Conservation (phyloP, 37 sponge, comb jelly and placozoan genomes). For the Halichondria panicea region DNA sequence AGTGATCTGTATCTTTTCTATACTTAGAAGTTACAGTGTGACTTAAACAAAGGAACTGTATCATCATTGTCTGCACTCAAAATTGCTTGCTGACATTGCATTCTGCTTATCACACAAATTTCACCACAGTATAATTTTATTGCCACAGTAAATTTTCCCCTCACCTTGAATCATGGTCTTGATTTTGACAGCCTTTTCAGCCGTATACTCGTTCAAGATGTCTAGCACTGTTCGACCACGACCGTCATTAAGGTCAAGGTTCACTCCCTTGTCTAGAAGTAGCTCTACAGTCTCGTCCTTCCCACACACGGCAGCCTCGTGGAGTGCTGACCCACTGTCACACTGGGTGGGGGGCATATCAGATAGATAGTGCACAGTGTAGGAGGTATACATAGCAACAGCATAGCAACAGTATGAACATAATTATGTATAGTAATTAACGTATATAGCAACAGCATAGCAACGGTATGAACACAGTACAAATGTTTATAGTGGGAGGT, state of each 20-base stretch:
- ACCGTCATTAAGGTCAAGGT: constrained; percentile 39
- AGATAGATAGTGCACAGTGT: background rate
- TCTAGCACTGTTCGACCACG: constrained; percentile 55
- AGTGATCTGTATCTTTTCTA: no score
- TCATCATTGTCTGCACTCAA: no score
- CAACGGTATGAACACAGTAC: background rate
- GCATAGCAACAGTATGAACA: background rate
- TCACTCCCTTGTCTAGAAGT: constrained; percentile 59
- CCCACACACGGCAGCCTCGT: constrained; percentile 79
- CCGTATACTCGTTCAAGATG: constrained; percentile 36
- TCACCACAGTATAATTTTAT: no score
- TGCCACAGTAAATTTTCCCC: no score
- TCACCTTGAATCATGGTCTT: constrained; percentile 31
- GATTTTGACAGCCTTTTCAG: constrained; percentile 27
- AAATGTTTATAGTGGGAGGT: background rate
- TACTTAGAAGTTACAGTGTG: no score
- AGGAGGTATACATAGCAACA: background rate
- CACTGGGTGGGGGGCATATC: constrained; percentile 40
- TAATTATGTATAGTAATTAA: background rate
- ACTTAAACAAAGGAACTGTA: no score
- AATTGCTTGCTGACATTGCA: no score
- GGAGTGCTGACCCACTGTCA: constrained; percentile 60
- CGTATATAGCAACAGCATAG: no score
- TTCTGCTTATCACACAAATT: no score
- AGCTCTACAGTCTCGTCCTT: constrained; percentile 69